A percentile compares a stretch with the other conserved stretches of the same genome.
These are phyloP conservation scores for Platycnemis pennipes DNA, from an alignment of 2,888 invertebrate species.

Conservation along the genomic window DNA sequence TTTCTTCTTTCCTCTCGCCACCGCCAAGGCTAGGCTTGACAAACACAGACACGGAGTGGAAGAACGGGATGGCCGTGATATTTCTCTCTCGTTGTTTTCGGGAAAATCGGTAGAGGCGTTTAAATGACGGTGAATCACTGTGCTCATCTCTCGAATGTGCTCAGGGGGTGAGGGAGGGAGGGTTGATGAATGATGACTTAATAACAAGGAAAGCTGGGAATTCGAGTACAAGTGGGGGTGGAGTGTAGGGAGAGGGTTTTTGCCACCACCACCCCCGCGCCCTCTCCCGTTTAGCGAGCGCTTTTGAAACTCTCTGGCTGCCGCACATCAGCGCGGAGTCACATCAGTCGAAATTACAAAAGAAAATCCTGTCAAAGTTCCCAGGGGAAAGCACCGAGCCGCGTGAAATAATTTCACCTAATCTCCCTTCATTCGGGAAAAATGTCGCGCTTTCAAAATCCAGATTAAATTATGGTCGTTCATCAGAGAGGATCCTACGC, in stretches of 20 bases:
- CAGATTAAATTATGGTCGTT: background rate
- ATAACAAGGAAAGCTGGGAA: background rate
- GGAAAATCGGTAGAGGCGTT: background rate
- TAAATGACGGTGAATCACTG: background rate
- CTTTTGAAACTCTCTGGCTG: background rate
- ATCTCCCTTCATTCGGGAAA: background rate
- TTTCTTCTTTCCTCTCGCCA: background rate
- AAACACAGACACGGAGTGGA: background rate
- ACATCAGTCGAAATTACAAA: background rate
- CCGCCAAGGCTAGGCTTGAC: background rate
- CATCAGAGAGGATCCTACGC: background rate
- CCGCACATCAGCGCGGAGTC: background rate
- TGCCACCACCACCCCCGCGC: background rate
- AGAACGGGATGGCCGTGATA: background rate
- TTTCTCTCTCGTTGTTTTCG: background rate
- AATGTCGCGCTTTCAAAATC: background rate
- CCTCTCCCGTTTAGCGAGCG: background rate
- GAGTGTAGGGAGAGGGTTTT: background rate
- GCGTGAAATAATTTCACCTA: background rate
- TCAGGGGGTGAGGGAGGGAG: no score
- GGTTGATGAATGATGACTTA: background rate
- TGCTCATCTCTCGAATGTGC: background rate
- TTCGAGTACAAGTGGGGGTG: background rate
- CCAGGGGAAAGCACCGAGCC: background rate
- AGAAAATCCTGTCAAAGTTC: background rate